Base-by-base conservation (phyloP, 2,888 invertebrate species). In the Microctonus brassicae region DNA sequence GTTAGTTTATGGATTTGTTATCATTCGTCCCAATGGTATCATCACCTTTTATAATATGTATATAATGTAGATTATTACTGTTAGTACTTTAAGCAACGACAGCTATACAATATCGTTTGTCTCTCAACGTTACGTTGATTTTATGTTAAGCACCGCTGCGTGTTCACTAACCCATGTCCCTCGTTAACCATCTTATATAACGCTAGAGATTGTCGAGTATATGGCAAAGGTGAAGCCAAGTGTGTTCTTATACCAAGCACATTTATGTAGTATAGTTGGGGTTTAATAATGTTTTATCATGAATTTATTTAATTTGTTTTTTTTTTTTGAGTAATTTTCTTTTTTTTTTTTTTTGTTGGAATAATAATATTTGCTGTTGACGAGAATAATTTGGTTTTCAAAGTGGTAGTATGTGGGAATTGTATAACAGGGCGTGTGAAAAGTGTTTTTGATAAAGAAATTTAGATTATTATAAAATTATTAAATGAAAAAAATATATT, bases 131-230 rank as follows among this genome's bases (percentile, higher is more conserved):
- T 64, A 69, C 74, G 73, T 76, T 75, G 75, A 79, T 80, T 79
- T 79, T 77, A 80, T 78, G 80, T 78, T 79, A 78, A 81, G 75
- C 77, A 79, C 74, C 75, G 74, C 77, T 79, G 33, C 77, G 78
- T 80, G 79, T 77, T 77, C 78, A 70, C 73, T 72, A 72, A 70
- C 69, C 63, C 62, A 34, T 67, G 67, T 64, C 70, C 77, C 78
- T 79, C 76, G 78, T 78, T 81, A 79, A 75, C 78, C 75, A 72
- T 73, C 73, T 73, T 66, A 66, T 34, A 52, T 65, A 53, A 17
- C 26, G 7, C 26, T 24, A 26, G 57, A 57, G 58, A 58, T 58
- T 33, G 17, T 58, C n/a, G 58, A n/a, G 29, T 29, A 58, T 17
- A 29, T 64, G 65, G 39, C 20, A 24, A 39, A 63, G 63, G 17